Evolutionary conservation across 2,113 vertebrate genomes (phyloP).

Genomic region (Formicarius rufipectus): DNA sequence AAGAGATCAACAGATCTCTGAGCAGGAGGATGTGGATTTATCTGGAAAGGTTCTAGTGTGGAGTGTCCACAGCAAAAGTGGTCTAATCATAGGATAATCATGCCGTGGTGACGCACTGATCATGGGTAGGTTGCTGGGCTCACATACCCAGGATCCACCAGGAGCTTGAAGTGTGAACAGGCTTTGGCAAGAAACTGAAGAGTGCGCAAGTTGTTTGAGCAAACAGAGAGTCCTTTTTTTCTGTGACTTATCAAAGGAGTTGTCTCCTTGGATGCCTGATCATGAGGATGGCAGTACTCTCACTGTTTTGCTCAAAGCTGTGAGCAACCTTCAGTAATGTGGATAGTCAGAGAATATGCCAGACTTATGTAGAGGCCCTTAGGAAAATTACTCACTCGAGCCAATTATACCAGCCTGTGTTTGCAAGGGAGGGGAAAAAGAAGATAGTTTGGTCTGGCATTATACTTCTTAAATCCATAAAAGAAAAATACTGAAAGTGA

Average conservation of each 20-base stretch:
- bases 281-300: slow-evolving; percentile 32
- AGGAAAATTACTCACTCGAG: slow-evolving; percentile 57
- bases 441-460: not conserved
- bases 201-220: not conserved
- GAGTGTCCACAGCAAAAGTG: not conserved
- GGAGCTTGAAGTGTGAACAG: not conserved
- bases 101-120: not conserved
- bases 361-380: slow-evolving; percentile 45
- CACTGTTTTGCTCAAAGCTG: slow-evolving; percentile 60
- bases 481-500: not conserved
- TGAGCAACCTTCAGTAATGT: slow-evolving; percentile 69
- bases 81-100: not conserved
- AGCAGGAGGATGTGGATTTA: not conserved
- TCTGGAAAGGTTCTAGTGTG: not conserved
- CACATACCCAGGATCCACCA: not conserved
- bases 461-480: not conserved
- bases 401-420: slow-evolving; percentile 26
- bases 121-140: not conserved
- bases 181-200: not conserved
- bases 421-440: not conserved
- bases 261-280: slow-evolving; percentile 41
- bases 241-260: not conserved
- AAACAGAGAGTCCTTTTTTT: slow-evolving; percentile 24
- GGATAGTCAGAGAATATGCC: slow-evolving; percentile 59
- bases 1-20: not conserved